Evolutionary conservation across 2,797 vertebrate genomes (phyloP), one percentile per base, ranked within the genome.

Genomic region (Phrynocephalus guinanensis): DNA sequence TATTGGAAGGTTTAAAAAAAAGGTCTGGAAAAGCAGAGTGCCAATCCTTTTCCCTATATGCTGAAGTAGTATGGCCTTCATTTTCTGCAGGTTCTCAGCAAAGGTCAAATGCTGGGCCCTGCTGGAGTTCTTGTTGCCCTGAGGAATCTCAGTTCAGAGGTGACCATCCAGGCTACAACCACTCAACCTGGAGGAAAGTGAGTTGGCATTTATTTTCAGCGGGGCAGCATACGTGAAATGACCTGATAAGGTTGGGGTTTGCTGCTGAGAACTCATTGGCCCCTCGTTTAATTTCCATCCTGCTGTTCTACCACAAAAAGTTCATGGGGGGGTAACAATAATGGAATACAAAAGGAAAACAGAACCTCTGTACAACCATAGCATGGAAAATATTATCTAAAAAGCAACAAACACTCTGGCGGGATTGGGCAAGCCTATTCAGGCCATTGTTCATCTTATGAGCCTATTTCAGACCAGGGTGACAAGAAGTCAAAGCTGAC

Each of bases 171-270:
- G 95, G 96, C 96, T 84, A 98, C 98, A 0, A 30, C 96, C 87
- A 99, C 99, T 1, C 98, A 98, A 67, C 95, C 97, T 22, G 98
- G 98, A 30, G 99, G 99, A 96, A 99, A 98, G 99, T 99, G 94
- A 97, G 99, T 97, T 28, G 24, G 0, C 60, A 1, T 7, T 48
- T 8, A 20, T 5, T 1, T 30, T 83, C n/a, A 72, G 68, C 3
- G 26, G 10, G 75, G 38, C 44, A 1, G 60, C 30, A 63, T 24
- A 30, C n/a, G 18, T 4, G 52, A 79, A 28, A 30, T 5, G 4
- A 18, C 3, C 1, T 16, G 33, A 44, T 18, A 15, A 44, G 73
- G 48, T 7, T 56, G 28, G 13, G 11, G 6, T 6, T 16, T 63
- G 60, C 20, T 22, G 52, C 9, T 11, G 52, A 56, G 52, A 44